Conservation (phyloP, 2,797 vertebrate species). For the Gorsachius magnificus region DNA sequence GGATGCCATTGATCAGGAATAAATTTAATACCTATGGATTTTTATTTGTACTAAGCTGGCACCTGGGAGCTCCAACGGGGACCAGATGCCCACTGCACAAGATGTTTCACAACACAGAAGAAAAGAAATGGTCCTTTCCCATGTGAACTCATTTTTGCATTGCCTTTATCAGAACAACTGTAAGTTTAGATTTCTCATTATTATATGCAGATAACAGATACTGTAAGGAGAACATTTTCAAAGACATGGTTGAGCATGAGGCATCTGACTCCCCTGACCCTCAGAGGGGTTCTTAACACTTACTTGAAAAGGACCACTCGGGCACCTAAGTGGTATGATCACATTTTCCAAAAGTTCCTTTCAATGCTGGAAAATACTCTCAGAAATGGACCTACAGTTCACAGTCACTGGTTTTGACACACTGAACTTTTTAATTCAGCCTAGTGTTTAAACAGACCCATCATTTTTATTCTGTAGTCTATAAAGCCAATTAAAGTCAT, state of each 20-base stretch:
- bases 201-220: background rate
- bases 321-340: background rate
- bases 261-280: background rate
- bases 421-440: background rate
- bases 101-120: background rate
- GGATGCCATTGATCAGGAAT: background rate
- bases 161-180: background rate
- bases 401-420: background rate
- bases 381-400: background rate
- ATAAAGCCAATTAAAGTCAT: constrained; percentile 30
- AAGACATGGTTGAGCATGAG: background rate
- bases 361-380: background rate
- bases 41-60: background rate
- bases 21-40: background rate
- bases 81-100: background rate
- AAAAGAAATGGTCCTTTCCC: background rate
- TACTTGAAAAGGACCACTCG: background rate
- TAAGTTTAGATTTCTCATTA: background rate
- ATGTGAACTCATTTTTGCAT: background rate
- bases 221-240: background rate
- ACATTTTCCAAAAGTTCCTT: background rate
- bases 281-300: background rate
- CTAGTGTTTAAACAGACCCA: background rate
- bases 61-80: background rate
- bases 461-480: constrained; percentile 14